Evolutionary conservation across 2,113 vertebrate species (phyloP).

Genomic region (Solenodon paradoxus): DNA sequence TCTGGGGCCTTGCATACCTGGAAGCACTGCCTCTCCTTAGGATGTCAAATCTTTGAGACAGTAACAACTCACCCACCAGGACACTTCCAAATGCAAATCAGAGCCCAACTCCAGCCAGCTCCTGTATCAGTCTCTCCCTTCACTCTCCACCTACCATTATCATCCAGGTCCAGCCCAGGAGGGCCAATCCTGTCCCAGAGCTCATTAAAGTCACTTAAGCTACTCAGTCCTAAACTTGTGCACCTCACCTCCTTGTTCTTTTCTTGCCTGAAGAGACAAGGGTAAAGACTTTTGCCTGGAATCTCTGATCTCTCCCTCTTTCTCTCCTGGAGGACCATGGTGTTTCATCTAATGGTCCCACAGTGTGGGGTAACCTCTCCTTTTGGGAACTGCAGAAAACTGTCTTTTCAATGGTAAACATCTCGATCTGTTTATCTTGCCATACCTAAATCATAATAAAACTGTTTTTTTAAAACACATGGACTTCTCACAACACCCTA

Average conservation of each 20-base stretch:
- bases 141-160: neutral
- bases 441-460: neutral
- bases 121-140: neutral
- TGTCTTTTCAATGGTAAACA: neutral
- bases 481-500: neutral
- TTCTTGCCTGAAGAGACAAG: neutral
- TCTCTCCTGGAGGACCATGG: neutral
- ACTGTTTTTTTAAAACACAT: neutral
- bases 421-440: neutral
- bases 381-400: neutral
- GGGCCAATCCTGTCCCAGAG: neutral
- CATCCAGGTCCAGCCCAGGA: neutral
- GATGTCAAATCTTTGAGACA: neutral
- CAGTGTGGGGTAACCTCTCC: fast-evolving
- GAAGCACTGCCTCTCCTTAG: neutral
- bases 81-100: neutral
- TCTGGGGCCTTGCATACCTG: neutral
- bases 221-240: neutral
- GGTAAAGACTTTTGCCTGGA: neutral
- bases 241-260: fast-evolving
- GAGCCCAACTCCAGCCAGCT: neutral
- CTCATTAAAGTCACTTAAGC: neutral
- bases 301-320: fast-evolving
- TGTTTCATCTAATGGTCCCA: fast-evolving
- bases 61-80: neutral